Conservation (phyloP, 2,113 vertebrate species). For the Psammodynastes pulverulentus region DNA sequence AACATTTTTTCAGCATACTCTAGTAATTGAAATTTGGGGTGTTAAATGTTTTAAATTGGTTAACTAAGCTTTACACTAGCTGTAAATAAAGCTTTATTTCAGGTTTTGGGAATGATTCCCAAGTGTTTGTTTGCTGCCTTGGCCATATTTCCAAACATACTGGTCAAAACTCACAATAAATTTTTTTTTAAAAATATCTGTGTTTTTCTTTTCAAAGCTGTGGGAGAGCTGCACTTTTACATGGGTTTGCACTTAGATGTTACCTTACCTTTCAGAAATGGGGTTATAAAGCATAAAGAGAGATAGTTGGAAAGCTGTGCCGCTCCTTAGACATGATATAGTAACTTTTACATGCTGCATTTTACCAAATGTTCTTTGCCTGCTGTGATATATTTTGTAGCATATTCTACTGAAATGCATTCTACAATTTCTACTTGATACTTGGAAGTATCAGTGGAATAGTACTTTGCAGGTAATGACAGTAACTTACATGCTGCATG, state of each 20-base stretch:
- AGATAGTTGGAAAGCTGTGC: not conserved
- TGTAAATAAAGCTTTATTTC: slow-evolving; percentile 78
- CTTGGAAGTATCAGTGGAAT: not conserved
- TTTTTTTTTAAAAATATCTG: slow-evolving; percentile 48
- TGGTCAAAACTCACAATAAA: slow-evolving; percentile 69
- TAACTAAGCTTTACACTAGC: slow-evolving; percentile 73
- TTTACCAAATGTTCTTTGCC: not conserved
- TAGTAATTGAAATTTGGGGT: slow-evolving; percentile 55
- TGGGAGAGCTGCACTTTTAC: not conserved
- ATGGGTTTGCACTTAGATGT: not conserved
- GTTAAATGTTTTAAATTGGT: slow-evolving; percentile 58
- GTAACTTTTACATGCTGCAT: not conserved
- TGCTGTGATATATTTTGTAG: not conserved
- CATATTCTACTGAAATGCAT: not conserved
- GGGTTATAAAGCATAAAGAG: not conserved
- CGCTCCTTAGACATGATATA: not conserved
- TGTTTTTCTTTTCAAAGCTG: slow-evolving; percentile 29
- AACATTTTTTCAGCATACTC: slow-evolving; percentile 58
- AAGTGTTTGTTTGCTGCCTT: slow-evolving; percentile 50
- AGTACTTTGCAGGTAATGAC: not conserved
- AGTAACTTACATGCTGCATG: too few relatives aligned
- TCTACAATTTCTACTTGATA: not conserved
- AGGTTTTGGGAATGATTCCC: slow-evolving; percentile 65
- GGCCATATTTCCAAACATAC: slow-evolving; percentile 48
- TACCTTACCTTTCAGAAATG: not conserved